Conservation (phyloP, 1,140 invertebrate genomes). For the Phymastichus coffea region DNA sequence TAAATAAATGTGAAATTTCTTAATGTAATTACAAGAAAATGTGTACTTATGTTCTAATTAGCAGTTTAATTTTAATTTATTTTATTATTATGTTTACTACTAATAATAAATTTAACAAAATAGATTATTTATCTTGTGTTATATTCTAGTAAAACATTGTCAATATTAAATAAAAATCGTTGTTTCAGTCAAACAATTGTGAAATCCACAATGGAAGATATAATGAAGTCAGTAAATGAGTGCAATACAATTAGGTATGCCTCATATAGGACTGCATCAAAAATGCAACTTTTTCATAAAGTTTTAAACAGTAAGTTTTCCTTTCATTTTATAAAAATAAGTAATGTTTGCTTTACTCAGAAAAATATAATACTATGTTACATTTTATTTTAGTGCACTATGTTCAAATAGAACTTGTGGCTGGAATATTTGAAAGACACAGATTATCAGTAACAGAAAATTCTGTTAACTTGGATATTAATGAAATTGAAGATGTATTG, state of each 20-base stretch:
- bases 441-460: conserved; percentile 58
- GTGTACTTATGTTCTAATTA: too few relatives aligned
- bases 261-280: conserved; percentile 76
- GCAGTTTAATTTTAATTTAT: too few relatives aligned
- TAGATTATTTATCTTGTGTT: too few relatives aligned
- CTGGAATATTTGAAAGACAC: conserved; percentile 60
- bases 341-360: neutral
- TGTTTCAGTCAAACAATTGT: conserved; percentile 4
- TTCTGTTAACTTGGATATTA: conserved; percentile 52
- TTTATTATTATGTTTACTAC: too few relatives aligned
- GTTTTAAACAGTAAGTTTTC: conserved; percentile 56
- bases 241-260: conserved; percentile 73
- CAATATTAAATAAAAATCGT: too few relatives aligned
- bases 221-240: conserved; percentile 51
- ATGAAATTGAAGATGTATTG: conserved; percentile 58
- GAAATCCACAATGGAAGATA: conserved; percentile 41
- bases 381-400: conserved; percentile 56
- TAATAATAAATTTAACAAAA: too few relatives aligned
- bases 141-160: too few relatives aligned
- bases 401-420: conserved; percentile 56
- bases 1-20: too few relatives aligned
- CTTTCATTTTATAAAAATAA: conserved; percentile 9
- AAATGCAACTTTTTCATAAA: conserved; percentile 68
- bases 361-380: conserved; percentile 1
- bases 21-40: too few relatives aligned